Conservation (phyloP, 30 jellyfish, hydroid and myxozoan genomes). For the Cassiopea andromeda region DNA sequence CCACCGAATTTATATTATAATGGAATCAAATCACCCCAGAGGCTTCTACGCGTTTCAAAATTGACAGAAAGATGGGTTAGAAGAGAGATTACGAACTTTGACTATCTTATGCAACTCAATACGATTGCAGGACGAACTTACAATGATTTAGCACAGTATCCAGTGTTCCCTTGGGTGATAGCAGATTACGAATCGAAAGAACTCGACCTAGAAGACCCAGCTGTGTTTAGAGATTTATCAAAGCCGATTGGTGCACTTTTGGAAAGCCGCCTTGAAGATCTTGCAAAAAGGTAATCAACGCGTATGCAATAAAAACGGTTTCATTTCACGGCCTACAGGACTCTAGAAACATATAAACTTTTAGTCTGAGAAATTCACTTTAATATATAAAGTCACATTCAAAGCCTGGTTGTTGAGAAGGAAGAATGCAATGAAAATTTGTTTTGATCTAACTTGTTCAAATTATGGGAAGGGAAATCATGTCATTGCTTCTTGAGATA, state of each 20-base stretch:
- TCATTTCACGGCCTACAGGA: no score
- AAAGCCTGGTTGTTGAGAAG: no score
- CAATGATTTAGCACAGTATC: conserved; percentile 97
- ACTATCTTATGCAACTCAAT: conserved; percentile 89
- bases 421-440: no score
- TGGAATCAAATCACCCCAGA: conserved; percentile 90
- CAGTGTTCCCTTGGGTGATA: conserved; percentile 97
- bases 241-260: conserved; percentile 92
- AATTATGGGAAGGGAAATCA: no score
- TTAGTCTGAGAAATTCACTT: no score
- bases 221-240: conserved; percentile 79
- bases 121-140: conserved; percentile 97
- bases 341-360: no score
- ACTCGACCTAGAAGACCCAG: conserved; percentile 73
- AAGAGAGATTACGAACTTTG: conserved; percentile 91
- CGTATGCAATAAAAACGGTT: no score
- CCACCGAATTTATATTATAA: conserved; percentile 89
- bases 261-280: conserved; percentile 64
- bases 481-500: no score
- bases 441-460: no score
- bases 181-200: conserved; percentile 80
- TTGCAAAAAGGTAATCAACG: conserved; percentile 68
- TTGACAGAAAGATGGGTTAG: conserved; percentile 92
- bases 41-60: conserved; percentile 76
- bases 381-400: no score